Evolutionary conservation across 2,113 vertebrate species (phyloP).

Genomic region (Apistogramma diplotaenia): DNA sequence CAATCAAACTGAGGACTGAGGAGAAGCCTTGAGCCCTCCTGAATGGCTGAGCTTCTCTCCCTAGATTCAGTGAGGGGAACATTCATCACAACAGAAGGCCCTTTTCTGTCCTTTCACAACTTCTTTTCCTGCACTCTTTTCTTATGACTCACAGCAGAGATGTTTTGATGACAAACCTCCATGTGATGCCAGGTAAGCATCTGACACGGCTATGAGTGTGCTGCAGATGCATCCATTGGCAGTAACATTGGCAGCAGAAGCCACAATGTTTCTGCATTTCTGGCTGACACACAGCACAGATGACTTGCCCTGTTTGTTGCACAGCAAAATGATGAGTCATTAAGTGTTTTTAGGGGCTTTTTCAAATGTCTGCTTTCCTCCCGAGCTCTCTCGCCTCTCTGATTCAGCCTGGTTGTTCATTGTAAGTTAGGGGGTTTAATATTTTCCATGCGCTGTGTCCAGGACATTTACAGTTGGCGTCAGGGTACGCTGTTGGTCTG

Average conservation of each 20-base stretch:
- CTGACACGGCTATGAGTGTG: neutral
- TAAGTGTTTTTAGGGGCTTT: constrained; percentile 51
- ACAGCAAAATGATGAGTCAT: constrained; percentile 64
- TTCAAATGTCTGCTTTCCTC: constrained; percentile 34
- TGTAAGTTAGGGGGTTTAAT: constrained; percentile 80
- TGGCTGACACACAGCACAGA: constrained; percentile 22
- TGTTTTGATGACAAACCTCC: constrained; percentile 17
- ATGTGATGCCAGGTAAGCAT: constrained; percentile 19
- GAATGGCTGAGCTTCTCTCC: neutral
- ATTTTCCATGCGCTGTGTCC: constrained; percentile 97
- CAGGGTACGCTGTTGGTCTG: constrained; percentile 93
- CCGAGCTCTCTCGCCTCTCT: neutral
- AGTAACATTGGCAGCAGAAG: neutral
- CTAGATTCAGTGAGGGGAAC: constrained; percentile 28
- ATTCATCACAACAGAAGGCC: constrained; percentile 5
- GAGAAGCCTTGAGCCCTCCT: constrained; percentile 17
- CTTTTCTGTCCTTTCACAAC: neutral
- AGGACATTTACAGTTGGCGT: constrained; percentile 98
- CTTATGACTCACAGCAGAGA: neutral
- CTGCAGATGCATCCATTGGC: constrained; percentile 10
- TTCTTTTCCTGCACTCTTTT: neutral
- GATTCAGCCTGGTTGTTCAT: constrained; percentile 68
- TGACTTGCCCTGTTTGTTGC: constrained; percentile 47
- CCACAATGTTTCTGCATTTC: constrained; percentile 11
- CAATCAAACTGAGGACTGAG: no score